phyloP scores from a whole-genome alignment of 1,140 invertebrate genomes.

The Plectus sambesii region DNA sequence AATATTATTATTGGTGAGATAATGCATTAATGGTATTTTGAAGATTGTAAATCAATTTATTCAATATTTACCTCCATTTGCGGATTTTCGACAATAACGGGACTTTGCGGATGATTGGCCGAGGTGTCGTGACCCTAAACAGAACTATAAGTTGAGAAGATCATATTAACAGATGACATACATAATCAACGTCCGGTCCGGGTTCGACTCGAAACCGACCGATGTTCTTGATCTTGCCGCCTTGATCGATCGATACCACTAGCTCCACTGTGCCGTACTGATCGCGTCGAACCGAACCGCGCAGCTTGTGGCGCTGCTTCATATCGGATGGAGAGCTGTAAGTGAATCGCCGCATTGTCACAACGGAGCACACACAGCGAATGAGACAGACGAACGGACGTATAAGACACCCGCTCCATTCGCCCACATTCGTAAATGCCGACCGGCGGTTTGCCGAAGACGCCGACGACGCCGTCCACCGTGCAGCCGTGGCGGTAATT shows the following conservation, averaged over 20 bases:
- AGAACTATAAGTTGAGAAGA: neutral
- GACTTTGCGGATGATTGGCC: too few relatives aligned
- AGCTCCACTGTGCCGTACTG: slow-evolving; percentile 18
- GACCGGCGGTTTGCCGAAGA: too few relatives aligned
- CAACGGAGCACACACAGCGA: too few relatives aligned
- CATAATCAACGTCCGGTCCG: slow-evolving; percentile 6
- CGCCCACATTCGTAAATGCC: too few relatives aligned
- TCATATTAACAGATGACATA: slow-evolving; percentile 1
- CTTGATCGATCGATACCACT: slow-evolving; percentile 14
- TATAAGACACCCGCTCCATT: too few relatives aligned
- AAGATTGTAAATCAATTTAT: too few relatives aligned
- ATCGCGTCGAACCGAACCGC: slow-evolving; percentile 9
- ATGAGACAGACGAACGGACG: too few relatives aligned
- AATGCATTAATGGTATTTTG: too few relatives aligned
- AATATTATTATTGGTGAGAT: too few relatives aligned
- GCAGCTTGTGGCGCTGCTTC: slow-evolving; percentile 11
- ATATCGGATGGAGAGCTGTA: slow-evolving; percentile 18
- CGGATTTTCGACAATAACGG: slow-evolving; percentile 16
- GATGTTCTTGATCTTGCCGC: slow-evolving; percentile 16
- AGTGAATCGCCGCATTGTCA: neutral
- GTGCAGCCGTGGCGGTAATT: too few relatives aligned
- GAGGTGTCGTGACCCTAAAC: slow-evolving; percentile 15
- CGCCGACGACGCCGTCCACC: too few relatives aligned
- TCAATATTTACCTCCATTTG: too few relatives aligned
- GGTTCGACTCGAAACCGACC: slow-evolving; percentile 15